Evolutionary conservation across 2,113 vertebrate genomes (phyloP).

Genomic region (Heliornis fulica): DNA sequence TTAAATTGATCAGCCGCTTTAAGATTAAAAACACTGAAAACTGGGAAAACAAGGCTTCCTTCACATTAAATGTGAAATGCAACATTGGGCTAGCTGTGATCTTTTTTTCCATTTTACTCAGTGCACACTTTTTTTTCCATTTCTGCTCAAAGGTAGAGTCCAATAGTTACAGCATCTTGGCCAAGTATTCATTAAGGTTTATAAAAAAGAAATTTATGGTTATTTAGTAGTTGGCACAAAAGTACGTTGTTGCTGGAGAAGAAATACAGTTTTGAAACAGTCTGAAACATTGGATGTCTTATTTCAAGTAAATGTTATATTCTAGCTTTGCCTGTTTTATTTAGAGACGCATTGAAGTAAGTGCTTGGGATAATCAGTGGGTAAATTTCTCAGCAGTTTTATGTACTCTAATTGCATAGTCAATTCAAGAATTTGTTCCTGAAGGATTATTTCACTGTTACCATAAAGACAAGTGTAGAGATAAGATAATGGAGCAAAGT

Average conservation of each 20-base stretch:
- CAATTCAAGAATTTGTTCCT: neutral
- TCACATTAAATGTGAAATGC: slow-evolving; percentile 73
- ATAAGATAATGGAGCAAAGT: neutral
- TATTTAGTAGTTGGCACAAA: slow-evolving; percentile 74
- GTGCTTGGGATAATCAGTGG: neutral
- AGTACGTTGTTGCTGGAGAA: slow-evolving; percentile 62
- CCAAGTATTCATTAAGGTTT: slow-evolving; percentile 78
- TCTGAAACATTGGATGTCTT: slow-evolving; percentile 20
- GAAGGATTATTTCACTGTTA: neutral
- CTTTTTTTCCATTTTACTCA: slow-evolving; percentile 74
- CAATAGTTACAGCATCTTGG: slow-evolving; percentile 74
- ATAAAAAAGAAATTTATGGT: slow-evolving; percentile 76
- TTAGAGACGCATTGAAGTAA: neutral
- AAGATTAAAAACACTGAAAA: slow-evolving; percentile 75
- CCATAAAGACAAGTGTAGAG: neutral
- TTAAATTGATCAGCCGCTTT: slow-evolving; percentile 79
- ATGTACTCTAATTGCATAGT: neutral
- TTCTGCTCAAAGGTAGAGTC: slow-evolving; percentile 70
- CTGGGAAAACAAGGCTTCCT: slow-evolving; percentile 76
- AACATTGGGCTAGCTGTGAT: slow-evolving; percentile 71
- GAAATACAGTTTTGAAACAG: slow-evolving; percentile 68
- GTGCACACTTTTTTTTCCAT: slow-evolving; percentile 60
- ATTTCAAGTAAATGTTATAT: slow-evolving; percentile 35
- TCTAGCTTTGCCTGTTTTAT: neutral
- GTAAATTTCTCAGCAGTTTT: neutral